These are phyloP conservation scores for Bucco capensis DNA, from an alignment of 2,113 vertebrate species.

Conservation along the genomic window DNA sequence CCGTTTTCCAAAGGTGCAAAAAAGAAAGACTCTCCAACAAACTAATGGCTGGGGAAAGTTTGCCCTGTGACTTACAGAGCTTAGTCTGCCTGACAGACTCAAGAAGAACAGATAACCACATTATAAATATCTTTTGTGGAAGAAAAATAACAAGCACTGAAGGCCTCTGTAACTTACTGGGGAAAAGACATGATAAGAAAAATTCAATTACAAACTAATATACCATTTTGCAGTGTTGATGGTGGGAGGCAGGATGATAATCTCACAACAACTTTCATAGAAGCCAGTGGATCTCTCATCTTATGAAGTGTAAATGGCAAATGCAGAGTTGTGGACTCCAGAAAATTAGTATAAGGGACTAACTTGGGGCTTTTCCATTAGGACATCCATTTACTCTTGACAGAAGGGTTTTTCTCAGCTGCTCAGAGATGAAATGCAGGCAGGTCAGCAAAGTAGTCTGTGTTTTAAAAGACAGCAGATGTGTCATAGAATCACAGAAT, in stretches of 20 bases:
- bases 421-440: neutral
- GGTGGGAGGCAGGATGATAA: neutral
- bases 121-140: neutral
- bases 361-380: neutral
- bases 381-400: neutral
- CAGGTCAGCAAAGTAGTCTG: neutral
- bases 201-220: slow-evolving; percentile 40
- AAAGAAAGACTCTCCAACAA: neutral
- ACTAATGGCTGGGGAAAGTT: neutral
- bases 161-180: neutral
- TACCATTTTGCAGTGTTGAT: neutral
- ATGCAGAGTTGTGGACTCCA: neutral
- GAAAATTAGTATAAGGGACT: neutral
- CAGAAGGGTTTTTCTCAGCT: neutral
- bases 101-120: neutral
- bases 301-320: neutral
- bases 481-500: too few relatives aligned
- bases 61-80: neutral
- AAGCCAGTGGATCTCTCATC: neutral
- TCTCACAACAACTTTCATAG: neutral
- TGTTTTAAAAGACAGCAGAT: neutral
- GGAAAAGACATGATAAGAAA: slow-evolving; percentile 13
- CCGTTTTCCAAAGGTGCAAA: neutral
- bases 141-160: neutral
- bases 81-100: neutral